These are phyloP conservation scores for Pinctada fucata DNA, from an alignment of 2,888 invertebrate species.

Conservation along the genomic window DNA sequence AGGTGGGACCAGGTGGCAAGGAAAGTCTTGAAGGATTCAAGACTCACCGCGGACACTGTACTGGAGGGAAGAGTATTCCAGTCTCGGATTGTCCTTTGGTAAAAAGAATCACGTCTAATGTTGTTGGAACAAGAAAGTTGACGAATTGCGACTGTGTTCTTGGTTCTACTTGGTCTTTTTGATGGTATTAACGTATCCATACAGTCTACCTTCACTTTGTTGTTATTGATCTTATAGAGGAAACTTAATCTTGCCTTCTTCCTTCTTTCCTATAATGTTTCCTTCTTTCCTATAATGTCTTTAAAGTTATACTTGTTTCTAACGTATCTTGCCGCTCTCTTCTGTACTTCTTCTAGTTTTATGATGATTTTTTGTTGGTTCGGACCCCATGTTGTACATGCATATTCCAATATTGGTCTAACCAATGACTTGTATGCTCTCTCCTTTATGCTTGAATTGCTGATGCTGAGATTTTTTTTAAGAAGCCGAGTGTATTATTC, in stretches of 20 bases:
- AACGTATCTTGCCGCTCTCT: not conserved
- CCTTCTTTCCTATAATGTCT: not conserved
- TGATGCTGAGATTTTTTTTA: not conserved
- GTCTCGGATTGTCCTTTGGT: constrained; percentile 9
- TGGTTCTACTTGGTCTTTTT: not conserved
- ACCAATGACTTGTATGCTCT: not conserved
- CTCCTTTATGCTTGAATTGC: not conserved
- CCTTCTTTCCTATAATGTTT: constrained; percentile 2
- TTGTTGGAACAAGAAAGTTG: not conserved
- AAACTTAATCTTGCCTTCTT: constrained; percentile 3
- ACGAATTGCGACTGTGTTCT: constrained; percentile 3
- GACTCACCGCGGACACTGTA: not conserved
- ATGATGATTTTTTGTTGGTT: not conserved
- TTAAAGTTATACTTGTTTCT: not conserved
- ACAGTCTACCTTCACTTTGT: constrained; percentile 11
- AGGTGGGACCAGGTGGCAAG: not conserved
- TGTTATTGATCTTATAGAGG: constrained; percentile 14
- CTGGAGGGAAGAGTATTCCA: constrained; percentile 22
- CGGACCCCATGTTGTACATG: not conserved
- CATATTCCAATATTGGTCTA: not conserved
- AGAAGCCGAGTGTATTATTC: not conserved
- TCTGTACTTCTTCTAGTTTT: not conserved
- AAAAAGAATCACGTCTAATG: constrained; percentile 9
- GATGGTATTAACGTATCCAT: constrained; percentile 7
- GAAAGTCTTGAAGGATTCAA: constrained; percentile 2